Base-by-base conservation (phyloP, 2,888 invertebrate species). In the Eristalis arbustorum region DNA sequence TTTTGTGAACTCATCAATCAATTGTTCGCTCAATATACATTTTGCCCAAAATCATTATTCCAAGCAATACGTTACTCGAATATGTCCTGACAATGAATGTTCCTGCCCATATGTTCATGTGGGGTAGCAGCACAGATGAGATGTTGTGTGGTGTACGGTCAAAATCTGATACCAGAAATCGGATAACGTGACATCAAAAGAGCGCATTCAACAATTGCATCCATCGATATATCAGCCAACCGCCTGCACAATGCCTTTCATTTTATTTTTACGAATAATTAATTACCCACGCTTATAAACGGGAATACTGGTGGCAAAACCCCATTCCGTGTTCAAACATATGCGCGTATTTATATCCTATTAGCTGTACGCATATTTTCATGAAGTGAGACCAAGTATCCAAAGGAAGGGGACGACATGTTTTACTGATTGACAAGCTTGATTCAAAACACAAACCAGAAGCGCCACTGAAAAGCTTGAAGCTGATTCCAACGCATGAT, bases 11-110 rank as follows among this genome's bases (percentile, higher is more conserved):
- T 88, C 68, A 31, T 78, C 77, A 69, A 68, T 69, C 85, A 81
- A 85, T 88, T 88, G 82, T 83, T 69, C 79, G 25, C 67, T 69
- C 76, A 87, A 88, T 87, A 67, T 73, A 87, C 64, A 63, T 28
- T 62, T 59, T 66, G 64, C 69, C 49, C 49, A 62, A 79, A 75
- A 79, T 82, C 82, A 88, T 87, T 82, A 79, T 74, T 79, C 34
- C 59, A 76, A 67, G 66, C 81, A 82, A 78, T 88, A 88, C 68
- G 88, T 88, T n/a, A 88, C 88, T 88, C 88, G 87, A 62, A 81
- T 78, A 78, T 42, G 31, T 31, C 8, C 66, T 57, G 62, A 10
- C 69, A 28, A 77, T 84, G 88, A 84, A 88, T 88, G 81, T 78
- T 73, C 64, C 84, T 88, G 49, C 49, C 68, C 77, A 79, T 79